phyloP scores from a whole-genome alignment of 2,888 invertebrate species.

The Ametastegia equiseti region DNA sequence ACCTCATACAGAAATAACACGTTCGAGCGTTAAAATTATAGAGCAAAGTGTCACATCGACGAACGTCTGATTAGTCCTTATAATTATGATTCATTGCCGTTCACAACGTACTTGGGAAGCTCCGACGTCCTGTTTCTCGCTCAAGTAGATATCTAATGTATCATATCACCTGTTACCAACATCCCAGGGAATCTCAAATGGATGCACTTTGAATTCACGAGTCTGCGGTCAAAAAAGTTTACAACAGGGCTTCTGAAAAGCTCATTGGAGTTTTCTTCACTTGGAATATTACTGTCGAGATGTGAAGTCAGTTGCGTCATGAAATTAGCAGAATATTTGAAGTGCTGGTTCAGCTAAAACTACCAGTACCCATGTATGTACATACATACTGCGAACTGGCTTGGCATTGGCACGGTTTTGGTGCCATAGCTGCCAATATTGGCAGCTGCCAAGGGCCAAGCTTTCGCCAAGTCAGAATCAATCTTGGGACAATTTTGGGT shows the following conservation, averaged over 20 bases:
- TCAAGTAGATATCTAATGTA: neutral
- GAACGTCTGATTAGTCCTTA: slow-evolving; percentile 15
- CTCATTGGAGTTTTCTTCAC: too few species aligned
- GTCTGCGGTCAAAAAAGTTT: neutral
- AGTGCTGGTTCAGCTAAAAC: too few species aligned
- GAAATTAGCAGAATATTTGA: too few species aligned
- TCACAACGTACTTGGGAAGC: neutral
- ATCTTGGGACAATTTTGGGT: too few species aligned
- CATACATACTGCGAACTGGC: too few species aligned
- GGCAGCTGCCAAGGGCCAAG: too few species aligned
- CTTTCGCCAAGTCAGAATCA: too few species aligned
- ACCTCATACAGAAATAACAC: neutral
- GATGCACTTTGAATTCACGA: neutral
- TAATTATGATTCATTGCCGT: slow-evolving; percentile 28
- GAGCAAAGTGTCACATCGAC: slow-evolving; percentile 17
- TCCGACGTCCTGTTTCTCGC: neutral
- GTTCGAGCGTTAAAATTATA: slow-evolving; percentile 4
- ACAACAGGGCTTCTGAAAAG: neutral
- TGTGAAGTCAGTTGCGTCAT: too few species aligned
- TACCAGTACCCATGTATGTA: too few species aligned
- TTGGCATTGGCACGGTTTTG: too few species aligned
- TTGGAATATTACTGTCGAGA: too few species aligned
- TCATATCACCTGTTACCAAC: neutral
- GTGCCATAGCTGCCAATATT: too few species aligned
- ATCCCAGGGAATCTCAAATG: neutral